Percentiles rank a stretch among this genome's conserved stretches.
Conservation (phyloP, 2,113 vertebrate species). For the Bos taurus region ARS-UCD2.0 NC_037346.1:58402501-58403000, state of each 20-base stretch:
- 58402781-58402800: accelerated
- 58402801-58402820: background rate
- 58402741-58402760: background rate
- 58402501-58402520: background rate
- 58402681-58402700: background rate
- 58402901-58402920: accelerated
- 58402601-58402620: background rate
- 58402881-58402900: accelerated
- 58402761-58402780: background rate
- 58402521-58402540: background rate
- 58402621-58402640: background rate
- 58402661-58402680: background rate
- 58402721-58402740: background rate
- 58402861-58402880: accelerated
- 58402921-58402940: background rate
- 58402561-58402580: background rate
- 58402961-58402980: accelerated
- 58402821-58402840: accelerated
- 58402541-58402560: background rate
- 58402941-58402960: background rate
- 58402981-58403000: background rate
- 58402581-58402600: background rate
- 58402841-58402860: accelerated
- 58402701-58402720: background rate
- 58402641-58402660: background rate